A percentile compares a stretch with the other conserved stretches of the same genome.
Evolutionary conservation across 1,140 invertebrate genomes (phyloP).

Genomic region (Wasmannia auropunctata): DNA sequence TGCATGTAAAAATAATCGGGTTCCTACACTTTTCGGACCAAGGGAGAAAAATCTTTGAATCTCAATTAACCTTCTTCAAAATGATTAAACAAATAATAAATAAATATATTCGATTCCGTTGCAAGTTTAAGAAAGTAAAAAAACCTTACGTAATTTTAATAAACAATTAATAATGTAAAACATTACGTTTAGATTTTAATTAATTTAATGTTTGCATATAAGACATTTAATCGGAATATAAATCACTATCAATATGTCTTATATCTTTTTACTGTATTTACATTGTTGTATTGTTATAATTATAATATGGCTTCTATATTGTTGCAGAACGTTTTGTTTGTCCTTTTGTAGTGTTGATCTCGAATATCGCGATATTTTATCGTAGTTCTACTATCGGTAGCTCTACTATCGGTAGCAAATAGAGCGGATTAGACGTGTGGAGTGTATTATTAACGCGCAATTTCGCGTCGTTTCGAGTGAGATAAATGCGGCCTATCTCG

Average conservation of each 20-base stretch:
- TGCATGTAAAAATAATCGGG: neutral
- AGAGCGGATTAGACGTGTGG: slow-evolving; percentile 7
- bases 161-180: neutral
- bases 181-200: neutral
- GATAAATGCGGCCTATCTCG: slow-evolving; percentile 41
- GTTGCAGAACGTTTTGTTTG: neutral
- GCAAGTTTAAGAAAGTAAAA: neutral
- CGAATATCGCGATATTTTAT: slow-evolving; percentile 21
- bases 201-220: neutral
- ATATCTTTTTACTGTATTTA: neutral
- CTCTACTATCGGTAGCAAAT: slow-evolving; percentile 46
- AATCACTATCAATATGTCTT: neutral
- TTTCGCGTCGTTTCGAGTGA: slow-evolving; percentile 27
- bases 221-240: neutral
- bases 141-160: neutral
- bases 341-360: neutral
- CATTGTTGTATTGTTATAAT: neutral
- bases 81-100: neutral
- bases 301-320: neutral
- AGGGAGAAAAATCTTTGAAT: neutral
- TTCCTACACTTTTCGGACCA: neutral
- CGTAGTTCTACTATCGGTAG: slow-evolving; percentile 16
- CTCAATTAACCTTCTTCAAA: neutral
- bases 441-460: slow-evolving; percentile 36
- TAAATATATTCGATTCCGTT: neutral